Base-by-base conservation (phyloP, 1,140 invertebrate genomes). In the Listronotus bonariensis region DNA sequence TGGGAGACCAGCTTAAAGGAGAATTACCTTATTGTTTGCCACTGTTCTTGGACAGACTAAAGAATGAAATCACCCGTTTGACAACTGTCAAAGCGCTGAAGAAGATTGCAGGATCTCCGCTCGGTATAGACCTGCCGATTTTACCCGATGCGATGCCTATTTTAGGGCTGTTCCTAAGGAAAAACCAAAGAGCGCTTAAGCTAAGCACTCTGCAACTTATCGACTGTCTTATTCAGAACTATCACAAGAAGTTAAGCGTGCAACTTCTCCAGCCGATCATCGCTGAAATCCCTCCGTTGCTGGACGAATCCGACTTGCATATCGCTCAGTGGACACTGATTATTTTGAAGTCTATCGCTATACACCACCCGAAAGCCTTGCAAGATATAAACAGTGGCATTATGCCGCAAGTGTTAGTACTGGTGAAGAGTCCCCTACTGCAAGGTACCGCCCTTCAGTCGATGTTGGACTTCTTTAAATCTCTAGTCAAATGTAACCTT, bases 71-170 rank as follows among this genome's bases (percentile, higher is more conserved):
- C 32, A 99, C 97, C 1, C 83, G 97, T 34, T 81, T 98, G 7
- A 98, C 96, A 0, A 95, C 96, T 4, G 96, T 99, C 0, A 98
- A 98, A 76, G 94, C 97, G 9, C 80, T 98, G 0, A 97, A 93
- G 0, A 93, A 95, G 82, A 93, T 98, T 62, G 95, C 96, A 32
- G 89, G 90, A 0, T 97, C 95, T 10, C 92, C 93, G 0, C 77
- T 97, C 3, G 85, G 88, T 58, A 93, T 98, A 49, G 90, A 96
- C 80, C 80, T 98, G 11, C 89, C 92, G 14, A 93, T 98, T 65
- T 82, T 98, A 78, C 84, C 85, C 66, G 93, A 98, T 74, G 92
- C 92, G 11, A 86, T 98, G 68, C 93, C 95, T 17, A 90, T 97
- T 64, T 82, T 98, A 26, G 93, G 95, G 8, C 92, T 94, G 6